Evolutionary conservation across 2,797 vertebrate genomes (phyloP), one percentile per base, ranked within the genome.

Genomic region (Enteromius argenteus): DNA sequence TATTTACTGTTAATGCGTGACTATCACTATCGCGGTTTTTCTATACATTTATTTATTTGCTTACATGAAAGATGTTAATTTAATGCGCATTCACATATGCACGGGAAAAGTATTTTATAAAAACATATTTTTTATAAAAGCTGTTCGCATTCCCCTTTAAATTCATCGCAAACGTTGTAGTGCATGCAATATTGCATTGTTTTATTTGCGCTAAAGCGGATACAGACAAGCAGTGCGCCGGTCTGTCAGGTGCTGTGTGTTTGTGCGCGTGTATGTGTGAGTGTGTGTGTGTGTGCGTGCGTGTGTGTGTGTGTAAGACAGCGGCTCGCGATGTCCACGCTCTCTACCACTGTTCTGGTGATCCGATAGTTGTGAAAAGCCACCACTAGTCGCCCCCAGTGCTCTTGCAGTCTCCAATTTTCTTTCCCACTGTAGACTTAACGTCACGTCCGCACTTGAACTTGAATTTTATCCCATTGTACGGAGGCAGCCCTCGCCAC

Each of bases 401-500:
- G 97, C 97, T 97, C 98, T 96, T 96, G 95, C 96, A 94, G 93
- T 97, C 96, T 94, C 93, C 93, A 95, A 92, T 97, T 96, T 97
- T 96, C 97, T 96, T 96, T 97, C 96, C 96, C 94, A 95, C 95
- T 96, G 96, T 96, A 97, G 96, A 97, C 97, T 97, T 97, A 98
- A 98, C 98, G 97, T 99, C 97, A 99, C 98, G 98, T 99, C 97
- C 97, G 97, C 97, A 98, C 97, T 98, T 98, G 97, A 99, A 99
- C 97, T 99, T 98, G 97, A 97, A 97, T 98, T 98, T 97, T 97
- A 96, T 97, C 96, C 96, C 96, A 96, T 96, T 96, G 96, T 97
- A 97, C 95, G 96, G 95, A 98, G 96, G 96, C 96, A 96, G 96
- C 95, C 96, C 96, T 95, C 96, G 96, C 96, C 97, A 97, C 95